phyloP scores from a whole-genome alignment of 2,113 vertebrate species.

The Eulemur macaco region DNA sequence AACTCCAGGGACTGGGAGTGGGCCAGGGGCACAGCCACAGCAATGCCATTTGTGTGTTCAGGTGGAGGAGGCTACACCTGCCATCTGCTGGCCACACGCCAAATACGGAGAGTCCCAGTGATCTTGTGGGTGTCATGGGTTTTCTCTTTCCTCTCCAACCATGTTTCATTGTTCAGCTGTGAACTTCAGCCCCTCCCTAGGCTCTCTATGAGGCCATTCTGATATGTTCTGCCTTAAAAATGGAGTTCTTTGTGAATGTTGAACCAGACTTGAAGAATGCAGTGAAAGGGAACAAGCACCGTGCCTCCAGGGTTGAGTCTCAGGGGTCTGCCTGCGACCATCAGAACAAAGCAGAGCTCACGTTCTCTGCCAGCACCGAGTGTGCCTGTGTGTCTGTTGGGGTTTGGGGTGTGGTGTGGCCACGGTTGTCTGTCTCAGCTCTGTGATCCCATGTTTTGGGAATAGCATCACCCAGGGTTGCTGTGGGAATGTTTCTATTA shows the following conservation, averaged over 20 bases:
- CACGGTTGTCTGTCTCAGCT: neutral
- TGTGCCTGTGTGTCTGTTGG: fast-evolving
- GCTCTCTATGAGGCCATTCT: neutral
- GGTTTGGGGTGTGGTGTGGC: fast-evolving
- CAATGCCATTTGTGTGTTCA: neutral
- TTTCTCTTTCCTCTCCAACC: neutral
- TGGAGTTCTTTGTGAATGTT: neutral
- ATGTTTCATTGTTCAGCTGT: neutral
- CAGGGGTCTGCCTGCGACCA: neutral
- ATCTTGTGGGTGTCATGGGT: neutral
- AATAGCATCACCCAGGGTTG: too few relatives aligned
- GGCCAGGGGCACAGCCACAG: too few relatives aligned
- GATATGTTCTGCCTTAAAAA: neutral
- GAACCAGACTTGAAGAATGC: neutral
- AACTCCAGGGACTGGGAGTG: neutral
- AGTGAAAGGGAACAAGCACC: fast-evolving
- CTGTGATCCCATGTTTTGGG: neutral
- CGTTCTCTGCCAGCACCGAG: fast-evolving
- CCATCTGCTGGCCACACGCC: neutral
- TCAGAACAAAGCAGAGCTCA: neutral
- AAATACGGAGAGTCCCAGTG: neutral
- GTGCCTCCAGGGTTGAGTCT: neutral
- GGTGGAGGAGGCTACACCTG: neutral
- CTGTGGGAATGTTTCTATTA: neutral
- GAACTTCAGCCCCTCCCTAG: neutral